A percentile compares a stretch with the other conserved stretches of the same genome.
phyloP scores from a whole-genome alignment of 2,888 invertebrate genomes.

The Agrotis segetum region DNA sequence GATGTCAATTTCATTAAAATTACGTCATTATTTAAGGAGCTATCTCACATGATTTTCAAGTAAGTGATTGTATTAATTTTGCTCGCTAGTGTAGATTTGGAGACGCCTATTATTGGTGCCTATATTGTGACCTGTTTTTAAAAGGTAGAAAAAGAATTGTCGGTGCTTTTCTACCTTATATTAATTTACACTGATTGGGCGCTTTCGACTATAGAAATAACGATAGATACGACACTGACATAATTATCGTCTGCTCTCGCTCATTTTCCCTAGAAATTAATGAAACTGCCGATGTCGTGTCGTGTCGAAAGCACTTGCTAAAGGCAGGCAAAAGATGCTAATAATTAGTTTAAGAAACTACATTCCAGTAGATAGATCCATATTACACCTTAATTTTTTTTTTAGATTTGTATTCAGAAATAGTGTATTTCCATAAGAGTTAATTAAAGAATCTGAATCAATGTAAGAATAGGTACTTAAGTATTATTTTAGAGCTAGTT shows the following conservation, averaged over 20 bases:
- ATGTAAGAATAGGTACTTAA: constrained; percentile 32
- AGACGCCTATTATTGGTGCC: neutral
- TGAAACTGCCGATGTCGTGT: too few relatives aligned
- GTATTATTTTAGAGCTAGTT: constrained; percentile 64
- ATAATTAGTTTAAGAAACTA: constrained; percentile 3
- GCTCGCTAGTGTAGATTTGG: neutral
- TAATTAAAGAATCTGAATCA: constrained; percentile 40
- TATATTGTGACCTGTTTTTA: constrained; percentile 1
- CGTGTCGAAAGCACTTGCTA: neutral
- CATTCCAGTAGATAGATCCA: constrained; percentile 29
- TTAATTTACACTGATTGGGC: neutral
- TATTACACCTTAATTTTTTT: constrained; percentile 14
- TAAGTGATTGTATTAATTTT: too few relatives aligned
- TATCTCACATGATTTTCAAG: too few relatives aligned
- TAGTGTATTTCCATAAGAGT: constrained; percentile 37
- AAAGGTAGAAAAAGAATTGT: constrained; percentile 1
- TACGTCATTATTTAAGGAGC: too few relatives aligned
- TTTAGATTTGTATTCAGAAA: constrained; percentile 39
- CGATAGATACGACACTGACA: too few relatives aligned
- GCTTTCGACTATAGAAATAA: neutral
- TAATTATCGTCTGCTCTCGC: too few relatives aligned
- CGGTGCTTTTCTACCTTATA: neutral
- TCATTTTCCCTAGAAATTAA: too few relatives aligned
- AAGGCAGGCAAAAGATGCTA: neutral
- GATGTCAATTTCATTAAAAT: too few relatives aligned